Evolutionary conservation across 2,888 invertebrate species (phyloP), one percentile per base, ranked within the genome.

Genomic region (Sinohyriopsis cumingii): DNA sequence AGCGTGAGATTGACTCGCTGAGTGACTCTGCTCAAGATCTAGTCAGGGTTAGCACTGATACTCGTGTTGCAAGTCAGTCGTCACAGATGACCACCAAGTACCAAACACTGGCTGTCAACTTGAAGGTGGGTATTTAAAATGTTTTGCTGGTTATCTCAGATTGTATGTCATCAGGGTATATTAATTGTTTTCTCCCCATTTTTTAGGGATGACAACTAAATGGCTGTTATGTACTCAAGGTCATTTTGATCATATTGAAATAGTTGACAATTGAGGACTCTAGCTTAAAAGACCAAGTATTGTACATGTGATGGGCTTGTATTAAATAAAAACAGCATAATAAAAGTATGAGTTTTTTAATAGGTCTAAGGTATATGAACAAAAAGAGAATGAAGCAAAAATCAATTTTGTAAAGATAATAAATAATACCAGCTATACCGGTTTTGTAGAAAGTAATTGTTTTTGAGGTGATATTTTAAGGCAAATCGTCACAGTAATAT

Each of bases 1-100:
- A 87, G 64, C 78, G 79, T 28, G 97, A 97, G 91, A 95, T 97
- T 70, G 97, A 98, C 84, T 94, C 95, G 67, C 95, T 98, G 0
- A 96, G 96, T 28, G 98, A 98, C 89, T 94, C 95, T 79, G 95
- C 96, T 0, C 97, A 98, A 69, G 84, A 84, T 54, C 78, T 89
- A 56, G 82, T 84, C 22, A 71, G 83, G 66, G 76, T 84, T 24
- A 86, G 87, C 66, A 82, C 86, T 15, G 88, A 89, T 75, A 84
- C 84, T 0, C 77, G 86, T 20, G 84, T 88, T 22, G 81, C 84
- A 67, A 86, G 84, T 65, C 88, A 88, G 71, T 85, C 87, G 28
- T 85, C 87, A 56, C 88, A 89, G 67, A 82, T 87, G n/a, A 79
- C 82, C 25, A 82, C 87, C 7, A 83, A 83, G 67, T 85, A 88